These are phyloP conservation scores for Lasius platythorax DNA, from an alignment of 2,888 invertebrate genomes.

Conservation along the genomic window DNA sequence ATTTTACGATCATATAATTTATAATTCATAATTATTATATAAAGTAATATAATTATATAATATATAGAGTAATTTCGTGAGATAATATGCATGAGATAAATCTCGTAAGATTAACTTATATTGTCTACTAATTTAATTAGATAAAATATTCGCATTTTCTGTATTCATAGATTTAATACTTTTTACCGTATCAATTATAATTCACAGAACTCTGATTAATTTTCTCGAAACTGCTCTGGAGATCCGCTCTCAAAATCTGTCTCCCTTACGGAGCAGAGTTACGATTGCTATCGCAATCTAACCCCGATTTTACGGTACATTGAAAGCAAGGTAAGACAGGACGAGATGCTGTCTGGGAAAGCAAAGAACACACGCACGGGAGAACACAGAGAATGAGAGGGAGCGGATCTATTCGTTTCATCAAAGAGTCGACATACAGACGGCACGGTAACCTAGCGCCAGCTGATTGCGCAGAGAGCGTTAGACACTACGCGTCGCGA, in stretches of 20 bases:
- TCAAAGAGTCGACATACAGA: slow-evolving; percentile 53
- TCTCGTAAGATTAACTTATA: background rate
- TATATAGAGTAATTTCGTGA: background rate
- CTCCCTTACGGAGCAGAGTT: background rate
- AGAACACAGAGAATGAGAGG: slow-evolving; percentile 25
- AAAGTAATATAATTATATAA: slow-evolving; percentile 3
- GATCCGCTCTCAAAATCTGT: background rate
- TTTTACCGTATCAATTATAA: background rate
- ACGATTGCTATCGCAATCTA: slow-evolving; percentile 19
- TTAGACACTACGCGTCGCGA: slow-evolving; percentile 39
- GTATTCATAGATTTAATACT: background rate
- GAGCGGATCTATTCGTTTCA: slow-evolving; percentile 41
- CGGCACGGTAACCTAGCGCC: slow-evolving; percentile 26
- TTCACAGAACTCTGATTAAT: slow-evolving; percentile 19
- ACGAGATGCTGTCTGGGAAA: slow-evolving; percentile 44
- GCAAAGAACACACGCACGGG: slow-evolving; percentile 41
- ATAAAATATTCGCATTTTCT: background rate
- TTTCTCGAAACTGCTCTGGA: background rate
- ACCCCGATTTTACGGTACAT: slow-evolving; percentile 45
- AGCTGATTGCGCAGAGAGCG: slow-evolving; percentile 33
- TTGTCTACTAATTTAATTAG: background rate
- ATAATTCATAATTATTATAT: background rate
- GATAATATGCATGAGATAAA: no score
- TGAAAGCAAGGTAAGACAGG: slow-evolving; percentile 55
- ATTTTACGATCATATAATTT: background rate